Conservation (phyloP, 1,140 invertebrate genomes). For the Stegodyphus mimosarum region DNA sequence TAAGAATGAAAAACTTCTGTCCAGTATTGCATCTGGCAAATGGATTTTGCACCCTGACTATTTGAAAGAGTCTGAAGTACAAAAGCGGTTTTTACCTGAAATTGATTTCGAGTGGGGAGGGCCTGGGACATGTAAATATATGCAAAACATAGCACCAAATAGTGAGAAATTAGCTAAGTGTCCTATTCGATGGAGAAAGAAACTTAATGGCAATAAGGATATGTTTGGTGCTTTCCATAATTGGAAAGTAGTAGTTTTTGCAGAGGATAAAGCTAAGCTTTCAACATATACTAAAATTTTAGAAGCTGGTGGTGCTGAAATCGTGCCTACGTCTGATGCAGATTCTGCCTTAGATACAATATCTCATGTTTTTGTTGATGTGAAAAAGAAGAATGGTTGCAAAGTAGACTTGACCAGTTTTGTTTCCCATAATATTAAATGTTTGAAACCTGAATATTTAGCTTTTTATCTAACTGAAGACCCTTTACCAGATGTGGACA, state of each 20-base stretch:
- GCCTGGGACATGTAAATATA: neutral
- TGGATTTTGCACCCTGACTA: conserved; percentile 87
- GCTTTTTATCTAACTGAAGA: conserved; percentile 71
- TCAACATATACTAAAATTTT: conserved; percentile 49
- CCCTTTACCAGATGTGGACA: conserved; percentile 67
- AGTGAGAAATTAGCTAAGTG: conserved; percentile 39
- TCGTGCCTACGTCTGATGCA: conserved; percentile 7
- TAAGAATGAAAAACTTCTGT: conserved; percentile 87
- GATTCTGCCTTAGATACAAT: conserved; percentile 7
- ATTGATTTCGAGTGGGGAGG: conserved; percentile 60
- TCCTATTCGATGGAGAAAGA: conserved; percentile 44
- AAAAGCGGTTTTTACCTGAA: conserved; percentile 74
- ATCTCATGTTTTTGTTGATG: conserved; percentile 49
- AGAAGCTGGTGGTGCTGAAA: conserved; percentile 38
- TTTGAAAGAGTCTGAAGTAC: conserved; percentile 75
- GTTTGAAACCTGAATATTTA: conserved; percentile 73
- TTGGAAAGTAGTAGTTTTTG: conserved; percentile 53
- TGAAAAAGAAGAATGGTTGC: conserved; percentile 18
- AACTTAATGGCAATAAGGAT: neutral
- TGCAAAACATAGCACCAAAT: neutral
- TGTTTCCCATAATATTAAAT: conserved; percentile 62
- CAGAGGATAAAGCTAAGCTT: conserved; percentile 40
- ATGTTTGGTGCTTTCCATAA: conserved; percentile 37
- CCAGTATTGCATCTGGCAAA: conserved; percentile 84
- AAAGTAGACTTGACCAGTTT: conserved; percentile 26